These are phyloP conservation scores for Bombyx mandarina DNA, from an alignment of 1,140 invertebrate genomes.

Conservation along the genomic window DNA sequence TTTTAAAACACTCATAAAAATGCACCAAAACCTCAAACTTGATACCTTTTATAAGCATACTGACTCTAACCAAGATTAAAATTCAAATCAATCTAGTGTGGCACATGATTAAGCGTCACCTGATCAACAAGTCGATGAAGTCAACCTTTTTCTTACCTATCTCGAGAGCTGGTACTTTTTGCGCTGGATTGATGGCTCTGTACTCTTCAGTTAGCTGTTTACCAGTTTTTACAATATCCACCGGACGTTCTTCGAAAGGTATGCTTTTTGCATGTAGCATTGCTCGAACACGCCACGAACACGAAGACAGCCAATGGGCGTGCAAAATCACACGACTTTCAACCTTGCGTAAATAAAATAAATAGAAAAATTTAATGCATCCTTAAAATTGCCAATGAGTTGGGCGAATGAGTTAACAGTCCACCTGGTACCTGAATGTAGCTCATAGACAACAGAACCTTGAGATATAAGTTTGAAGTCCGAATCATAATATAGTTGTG, in stretches of 20 bases:
- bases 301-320: conserved; percentile 59
- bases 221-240: conserved; percentile 50
- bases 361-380: background rate
- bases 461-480: no score
- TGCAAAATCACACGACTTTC: conserved; percentile 44
- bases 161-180: conserved; percentile 59
- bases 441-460: no score
- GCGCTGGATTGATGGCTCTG: conserved; percentile 53
- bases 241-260: conserved; percentile 37
- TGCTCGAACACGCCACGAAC: conserved; percentile 61
- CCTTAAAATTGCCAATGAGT: no score
- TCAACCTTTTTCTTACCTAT: conserved; percentile 41
- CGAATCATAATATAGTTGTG: no score
- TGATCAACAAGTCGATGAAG: background rate
- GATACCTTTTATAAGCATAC: no score
- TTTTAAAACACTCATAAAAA: no score
- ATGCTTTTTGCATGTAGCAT: conserved; percentile 47
- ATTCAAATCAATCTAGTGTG: no score
- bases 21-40: no score
- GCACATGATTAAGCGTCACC: no score
- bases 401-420: no score
- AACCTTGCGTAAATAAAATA: conserved; percentile 13
- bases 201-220: conserved; percentile 41
- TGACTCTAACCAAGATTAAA: no score
- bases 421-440: no score